These are phyloP conservation scores for Ambastaia sidthimunki DNA, from an alignment of 2,797 vertebrate species.

Conservation along the genomic window DNA sequence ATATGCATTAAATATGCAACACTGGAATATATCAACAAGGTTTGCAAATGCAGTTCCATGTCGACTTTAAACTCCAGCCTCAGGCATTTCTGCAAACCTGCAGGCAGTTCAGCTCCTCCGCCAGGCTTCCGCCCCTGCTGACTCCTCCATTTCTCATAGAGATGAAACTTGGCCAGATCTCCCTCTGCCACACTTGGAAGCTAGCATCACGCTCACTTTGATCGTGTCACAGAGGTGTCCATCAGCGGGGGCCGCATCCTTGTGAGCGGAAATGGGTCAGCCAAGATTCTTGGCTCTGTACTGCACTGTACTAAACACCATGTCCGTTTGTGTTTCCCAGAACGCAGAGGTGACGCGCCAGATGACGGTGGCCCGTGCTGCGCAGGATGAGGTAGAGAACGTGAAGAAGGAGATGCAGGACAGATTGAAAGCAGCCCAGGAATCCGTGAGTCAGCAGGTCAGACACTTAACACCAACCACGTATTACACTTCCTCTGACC, in stretches of 20 bases:
- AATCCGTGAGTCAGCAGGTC: constrained; percentile 86
- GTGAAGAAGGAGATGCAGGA: constrained; percentile 90
- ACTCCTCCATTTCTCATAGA: constrained; percentile 2
- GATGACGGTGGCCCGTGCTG: constrained; percentile 86
- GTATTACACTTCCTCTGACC: constrained; percentile 8
- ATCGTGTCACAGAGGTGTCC: constrained; percentile 1
- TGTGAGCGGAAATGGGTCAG: constrained; percentile 33
- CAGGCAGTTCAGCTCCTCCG: neutral
- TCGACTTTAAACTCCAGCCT: neutral
- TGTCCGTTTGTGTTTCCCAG: constrained; percentile 68
- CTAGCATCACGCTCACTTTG: neutral
- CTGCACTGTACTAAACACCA: constrained; percentile 21
- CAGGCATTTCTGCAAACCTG: constrained; percentile 11
- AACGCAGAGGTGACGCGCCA: constrained; percentile 96
- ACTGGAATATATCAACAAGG: neutral
- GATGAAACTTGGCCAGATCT: constrained; percentile 2
- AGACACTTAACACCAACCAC: constrained; percentile 37
- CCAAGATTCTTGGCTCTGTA: constrained; percentile 28
- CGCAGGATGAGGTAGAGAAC: constrained; percentile 87
- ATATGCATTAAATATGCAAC: too few species aligned
- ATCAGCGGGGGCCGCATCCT: constrained; percentile 6
- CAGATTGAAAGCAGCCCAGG: constrained; percentile 83
- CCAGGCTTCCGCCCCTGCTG: neutral
- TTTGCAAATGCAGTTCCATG: too few species aligned
- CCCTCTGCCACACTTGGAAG: neutral